Percentiles rank a stretch among this genome's conserved stretches.
phyloP scores from a whole-genome alignment of 2,888 invertebrate species.

The Bombylius major region DNA sequence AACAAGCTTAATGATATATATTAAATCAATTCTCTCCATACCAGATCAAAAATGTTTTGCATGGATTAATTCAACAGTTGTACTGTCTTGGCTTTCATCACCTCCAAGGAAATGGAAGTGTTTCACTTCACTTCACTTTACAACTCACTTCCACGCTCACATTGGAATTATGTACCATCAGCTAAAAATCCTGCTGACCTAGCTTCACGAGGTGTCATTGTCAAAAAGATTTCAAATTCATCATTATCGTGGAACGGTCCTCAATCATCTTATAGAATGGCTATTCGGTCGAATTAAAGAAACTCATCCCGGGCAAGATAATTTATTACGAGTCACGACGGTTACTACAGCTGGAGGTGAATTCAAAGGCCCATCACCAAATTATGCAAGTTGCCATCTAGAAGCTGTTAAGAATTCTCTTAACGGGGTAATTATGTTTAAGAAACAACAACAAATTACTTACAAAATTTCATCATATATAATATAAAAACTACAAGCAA shows the following conservation, averaged over 20 bases:
- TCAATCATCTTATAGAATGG: too few relatives aligned
- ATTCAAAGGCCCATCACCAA: too few relatives aligned
- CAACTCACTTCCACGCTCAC: background rate
- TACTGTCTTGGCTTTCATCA: conserved; percentile 16
- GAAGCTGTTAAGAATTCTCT: too few relatives aligned
- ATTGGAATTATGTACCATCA: conserved; percentile 16
- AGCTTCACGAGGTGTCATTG: conserved; percentile 13
- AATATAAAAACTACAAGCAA: too few relatives aligned
- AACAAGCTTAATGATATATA: background rate
- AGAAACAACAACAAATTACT: too few relatives aligned
- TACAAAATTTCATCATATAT: too few relatives aligned
- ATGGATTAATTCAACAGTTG: conserved; percentile 14
- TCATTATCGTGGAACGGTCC: conserved; percentile 14
- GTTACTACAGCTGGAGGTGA: too few relatives aligned
- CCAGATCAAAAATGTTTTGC: conserved; percentile 7
- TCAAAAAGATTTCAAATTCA: conserved; percentile 3
- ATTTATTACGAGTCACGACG: too few relatives aligned
- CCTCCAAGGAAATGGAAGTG: conserved; percentile 17
- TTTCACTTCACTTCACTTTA: conserved; percentile 16
- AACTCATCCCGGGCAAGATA: too few relatives aligned
- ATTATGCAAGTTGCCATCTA: too few relatives aligned
- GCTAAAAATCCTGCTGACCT: conserved; percentile 17
- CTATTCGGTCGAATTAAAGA: too few relatives aligned
- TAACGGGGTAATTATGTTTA: too few relatives aligned
- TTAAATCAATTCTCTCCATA: background rate